Evolutionary conservation across 2,888 invertebrate species (phyloP).

Genomic region (Dryobota labecula): DNA sequence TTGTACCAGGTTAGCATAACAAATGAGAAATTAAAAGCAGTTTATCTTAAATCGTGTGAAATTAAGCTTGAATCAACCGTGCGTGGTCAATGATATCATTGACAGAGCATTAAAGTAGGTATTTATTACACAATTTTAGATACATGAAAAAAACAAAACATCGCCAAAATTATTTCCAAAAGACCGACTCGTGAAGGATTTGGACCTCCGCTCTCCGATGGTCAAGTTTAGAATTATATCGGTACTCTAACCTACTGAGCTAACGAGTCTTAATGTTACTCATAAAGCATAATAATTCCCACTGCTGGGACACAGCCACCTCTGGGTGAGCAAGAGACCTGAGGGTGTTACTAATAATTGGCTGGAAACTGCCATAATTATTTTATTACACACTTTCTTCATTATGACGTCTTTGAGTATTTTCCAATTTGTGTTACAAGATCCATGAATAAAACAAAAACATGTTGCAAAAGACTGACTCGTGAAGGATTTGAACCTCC

Average conservation of each 20-base stretch:
- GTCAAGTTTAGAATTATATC: background rate
- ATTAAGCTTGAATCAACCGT: background rate
- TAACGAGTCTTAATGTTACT: background rate
- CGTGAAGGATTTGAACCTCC: conserved; percentile 46
- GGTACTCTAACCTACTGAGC: conserved; percentile 2
- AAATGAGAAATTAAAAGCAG: background rate
- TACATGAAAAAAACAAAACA: background rate
- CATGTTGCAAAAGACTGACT: background rate
- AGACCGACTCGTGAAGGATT: background rate
- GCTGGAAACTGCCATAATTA: no score
- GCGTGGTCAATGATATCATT: background rate
- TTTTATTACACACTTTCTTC: background rate
- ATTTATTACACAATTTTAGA: background rate
- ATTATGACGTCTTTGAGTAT: background rate
- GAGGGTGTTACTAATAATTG: no score
- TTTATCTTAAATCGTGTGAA: background rate
- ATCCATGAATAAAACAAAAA: no score
- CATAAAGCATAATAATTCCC: no score
- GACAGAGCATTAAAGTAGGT: background rate
- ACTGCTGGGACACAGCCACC: no score
- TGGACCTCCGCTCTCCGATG: no score
- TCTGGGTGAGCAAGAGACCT: no score
- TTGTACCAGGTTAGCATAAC: no score
- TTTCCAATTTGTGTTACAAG: background rate
- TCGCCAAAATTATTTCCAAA: background rate